phyloP scores from a whole-genome alignment of 2,797 vertebrate genomes.

The Esox masquinongy region DNA sequence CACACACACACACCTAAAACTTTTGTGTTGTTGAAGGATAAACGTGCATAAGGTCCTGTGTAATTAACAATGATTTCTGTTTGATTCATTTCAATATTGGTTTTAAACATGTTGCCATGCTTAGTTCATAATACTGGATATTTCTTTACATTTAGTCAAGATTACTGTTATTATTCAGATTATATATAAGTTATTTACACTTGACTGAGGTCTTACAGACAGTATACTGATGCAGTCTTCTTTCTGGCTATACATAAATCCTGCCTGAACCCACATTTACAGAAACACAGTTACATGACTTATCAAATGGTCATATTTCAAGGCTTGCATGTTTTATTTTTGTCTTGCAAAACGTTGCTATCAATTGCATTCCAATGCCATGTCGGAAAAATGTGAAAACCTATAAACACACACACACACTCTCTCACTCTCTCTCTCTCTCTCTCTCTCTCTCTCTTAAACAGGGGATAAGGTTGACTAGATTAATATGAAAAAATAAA shows the following conservation, averaged over 20 bases:
- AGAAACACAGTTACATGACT: conserved; percentile 36
- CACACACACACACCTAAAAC: conserved; percentile 23
- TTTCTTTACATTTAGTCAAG: background rate
- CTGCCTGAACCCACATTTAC: conserved; percentile 14
- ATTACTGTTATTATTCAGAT: no score
- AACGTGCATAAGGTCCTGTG: conserved; percentile 4
- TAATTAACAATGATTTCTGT: background rate
- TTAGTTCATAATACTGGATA: background rate
- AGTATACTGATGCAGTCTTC: background rate
- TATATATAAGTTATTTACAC: background rate
- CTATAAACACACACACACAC: background rate
- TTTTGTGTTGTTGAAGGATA: conserved; percentile 25
- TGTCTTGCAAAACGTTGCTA: conserved; percentile 70
- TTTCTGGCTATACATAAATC: background rate
- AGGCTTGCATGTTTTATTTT: conserved; percentile 66
- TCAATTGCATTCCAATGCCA: conserved; percentile 58
- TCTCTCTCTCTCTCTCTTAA: background rate
- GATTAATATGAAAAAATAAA: conserved; percentile 67
- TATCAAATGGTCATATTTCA: conserved; percentile 74
- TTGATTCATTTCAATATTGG: conserved; percentile 2
- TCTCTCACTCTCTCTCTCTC: conserved; percentile 5
- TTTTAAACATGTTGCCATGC: background rate
- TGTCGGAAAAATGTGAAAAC: conserved; percentile 57
- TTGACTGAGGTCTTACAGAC: background rate
- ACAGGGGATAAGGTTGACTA: conserved; percentile 45